Base-by-base conservation (phyloP, 2,113 vertebrate species). In the Entosphenus tridentatus region DNA sequence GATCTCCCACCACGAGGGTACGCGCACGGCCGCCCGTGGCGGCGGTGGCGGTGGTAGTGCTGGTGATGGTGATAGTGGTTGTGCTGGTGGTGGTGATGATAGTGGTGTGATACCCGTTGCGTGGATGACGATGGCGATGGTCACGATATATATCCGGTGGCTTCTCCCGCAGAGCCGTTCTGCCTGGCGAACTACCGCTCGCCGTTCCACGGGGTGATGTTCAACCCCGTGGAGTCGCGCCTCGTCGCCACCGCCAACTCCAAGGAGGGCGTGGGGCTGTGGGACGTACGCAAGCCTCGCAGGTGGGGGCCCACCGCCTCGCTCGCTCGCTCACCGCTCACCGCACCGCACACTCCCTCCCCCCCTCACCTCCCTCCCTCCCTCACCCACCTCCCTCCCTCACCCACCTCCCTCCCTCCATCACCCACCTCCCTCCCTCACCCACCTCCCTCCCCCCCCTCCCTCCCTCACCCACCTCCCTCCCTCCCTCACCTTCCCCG, bases 131-230 rank as follows among this genome's bases (percentile, higher is more conserved):
- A 39, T 39, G 39, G 39, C 39, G 39, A 39, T 7, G 39, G 39
- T 39, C 39, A 39, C 39, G 6, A 39, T 39, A 39, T 39, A 39
- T 39, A 39, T 39, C 39, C 39, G 39, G 39, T 39, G 39, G 39
- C 39, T 39, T 39, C 39, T 39, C 39, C 39, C 39, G 17, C 75
- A 98, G 93, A 98, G 73, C 93, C 93, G 8, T 96, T 96, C 80
- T 98, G 93, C 76, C 78, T 98, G 86, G 93, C 93, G 75, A 92
- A 88, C 75, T 96, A 96, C 75, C 89, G 91, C 1, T 98, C 93
- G 9, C 91, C 92, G 57, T 96, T 98, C 78, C 93, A 98, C 79
- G 96, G 92, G 65, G 93, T 98, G 77, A 96, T 96, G 91, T 98
- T 98, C 77, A 98, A 98, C 78, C 93, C 93, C 0, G 88, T 90